phyloP scores from a whole-genome alignment of 2,888 invertebrate species.

The Asteroscopus sphinx region DNA sequence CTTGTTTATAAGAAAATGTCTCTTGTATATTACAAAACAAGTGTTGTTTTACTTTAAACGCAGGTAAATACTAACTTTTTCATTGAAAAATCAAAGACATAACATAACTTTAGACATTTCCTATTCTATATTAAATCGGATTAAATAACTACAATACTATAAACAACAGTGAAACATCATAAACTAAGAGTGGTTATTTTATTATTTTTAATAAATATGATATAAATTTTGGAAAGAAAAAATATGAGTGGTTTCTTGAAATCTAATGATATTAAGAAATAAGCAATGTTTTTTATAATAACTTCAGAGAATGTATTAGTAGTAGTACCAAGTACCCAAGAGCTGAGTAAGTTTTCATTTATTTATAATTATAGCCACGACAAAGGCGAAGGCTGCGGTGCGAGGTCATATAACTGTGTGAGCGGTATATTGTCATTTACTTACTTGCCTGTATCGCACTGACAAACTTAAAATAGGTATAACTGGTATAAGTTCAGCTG shows the following conservation, averaged over 20 bases:
- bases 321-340: slow-evolving; percentile 8
- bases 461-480: slow-evolving; percentile 38
- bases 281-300: no score
- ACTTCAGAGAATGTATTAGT: slow-evolving; percentile 34
- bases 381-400: slow-evolving; percentile 78
- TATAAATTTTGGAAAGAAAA: no score
- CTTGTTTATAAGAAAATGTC: slow-evolving; percentile 34
- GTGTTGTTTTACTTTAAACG: slow-evolving; percentile 23
- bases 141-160: no score
- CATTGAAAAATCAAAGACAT: not conserved
- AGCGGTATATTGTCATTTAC: slow-evolving; percentile 65
- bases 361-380: slow-evolving; percentile 65
- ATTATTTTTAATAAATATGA: no score
- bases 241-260: not conserved
- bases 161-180: no score
- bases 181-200: no score
- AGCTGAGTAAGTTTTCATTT: slow-evolving; percentile 62
- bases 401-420: slow-evolving; percentile 81
- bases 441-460: slow-evolving; percentile 39
- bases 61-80: slow-evolving; percentile 14
- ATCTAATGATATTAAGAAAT: not conserved
- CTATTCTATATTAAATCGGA: no score
- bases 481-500: slow-evolving; percentile 5
- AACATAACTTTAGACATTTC: no score
- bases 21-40: slow-evolving; percentile 31